phyloP scores from a whole-genome alignment of 2,113 vertebrate genomes.

The Pedetes capensis region DNA sequence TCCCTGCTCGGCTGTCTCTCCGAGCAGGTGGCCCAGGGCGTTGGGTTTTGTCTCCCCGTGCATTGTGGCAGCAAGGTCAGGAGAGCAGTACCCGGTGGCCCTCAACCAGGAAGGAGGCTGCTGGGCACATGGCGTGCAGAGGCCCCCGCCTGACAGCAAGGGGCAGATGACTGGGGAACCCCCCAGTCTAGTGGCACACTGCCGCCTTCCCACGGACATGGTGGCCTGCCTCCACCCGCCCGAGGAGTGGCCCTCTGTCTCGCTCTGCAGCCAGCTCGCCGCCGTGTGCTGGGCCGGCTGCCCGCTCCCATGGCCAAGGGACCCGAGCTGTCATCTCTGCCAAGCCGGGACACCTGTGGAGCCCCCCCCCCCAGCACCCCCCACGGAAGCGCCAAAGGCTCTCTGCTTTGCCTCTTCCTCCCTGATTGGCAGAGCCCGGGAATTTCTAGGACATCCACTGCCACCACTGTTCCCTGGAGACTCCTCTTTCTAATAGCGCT shows the following conservation, averaged over 20 bases:
- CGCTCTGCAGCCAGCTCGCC: neutral
- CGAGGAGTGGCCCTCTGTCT: neutral
- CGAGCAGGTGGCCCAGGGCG: accelerated
- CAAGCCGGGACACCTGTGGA: constrained; percentile 27
- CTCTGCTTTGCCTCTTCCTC: neutral
- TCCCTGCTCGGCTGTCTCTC: neutral
- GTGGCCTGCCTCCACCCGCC: neutral
- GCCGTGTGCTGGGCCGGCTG: neutral
- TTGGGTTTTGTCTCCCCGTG: accelerated
- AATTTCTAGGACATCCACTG: constrained; percentile 64
- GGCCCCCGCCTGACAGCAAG: accelerated
- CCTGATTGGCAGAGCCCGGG: constrained; percentile 56
- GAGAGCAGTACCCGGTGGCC: accelerated
- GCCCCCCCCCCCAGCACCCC: neutral
- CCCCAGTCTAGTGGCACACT: neutral
- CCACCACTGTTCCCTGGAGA: neutral
- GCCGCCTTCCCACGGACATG: neutral
- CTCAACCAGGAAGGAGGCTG: neutral
- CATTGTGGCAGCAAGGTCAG: accelerated
- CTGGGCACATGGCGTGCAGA: neutral
- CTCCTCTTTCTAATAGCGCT: constrained; percentile 59
- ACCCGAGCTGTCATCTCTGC: neutral
- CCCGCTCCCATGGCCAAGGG: neutral
- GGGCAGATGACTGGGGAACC: neutral
- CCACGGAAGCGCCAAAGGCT: neutral